Base-by-base conservation (phyloP, 2,888 invertebrate species). In the Scaeva pyrastri region DNA sequence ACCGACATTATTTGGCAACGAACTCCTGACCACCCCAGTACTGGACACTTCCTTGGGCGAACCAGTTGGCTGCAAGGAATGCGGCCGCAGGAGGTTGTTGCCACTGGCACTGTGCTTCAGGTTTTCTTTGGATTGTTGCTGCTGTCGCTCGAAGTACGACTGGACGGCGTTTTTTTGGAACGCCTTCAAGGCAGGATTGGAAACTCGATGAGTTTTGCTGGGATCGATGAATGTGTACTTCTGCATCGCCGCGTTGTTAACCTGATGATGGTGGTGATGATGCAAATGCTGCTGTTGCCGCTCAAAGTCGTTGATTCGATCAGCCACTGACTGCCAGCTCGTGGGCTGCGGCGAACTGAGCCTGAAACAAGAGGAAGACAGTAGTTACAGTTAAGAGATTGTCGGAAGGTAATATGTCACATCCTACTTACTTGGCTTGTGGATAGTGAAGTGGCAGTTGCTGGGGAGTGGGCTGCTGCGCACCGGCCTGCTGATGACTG, bases 141-240 rank as follows among this genome's bases (percentile, higher is more conserved):
- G 79, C 89, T 88, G 89, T 87, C 96, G 93, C 90, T 97, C 96
- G 91, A 97, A 96, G 90, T 96, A 97, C 1, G 96, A 96, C 80
- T 96, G 93, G 8, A 97, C 93, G 0, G 97, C 97, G 91, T 96
- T 96, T 92, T 97, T 97, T 90, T 97, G 97, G 83, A 96, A 95
- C 14, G 96, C 96, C 91, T 97, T 97, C 39, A 97, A 91, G 0
- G 96, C 96, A 10, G 96, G 94, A 90, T 95, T 95, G 36, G 96
- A 95, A 41, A 96, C 94, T 86, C 95, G 94, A 90, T 95, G 95
- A 81, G 95, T 95, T 91, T 96, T 96, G 66, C 95, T 95, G 1
- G 96, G 96, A 89, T 96, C 96, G 88, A 96, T 92, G 90, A 95
- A 96, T 4, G 95, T 94, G 90, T 95, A 95, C 88, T 95, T 94